Base-by-base conservation (phyloP, 64 coral and sea anemone genomes). In the Acropora tenuis region DNA sequence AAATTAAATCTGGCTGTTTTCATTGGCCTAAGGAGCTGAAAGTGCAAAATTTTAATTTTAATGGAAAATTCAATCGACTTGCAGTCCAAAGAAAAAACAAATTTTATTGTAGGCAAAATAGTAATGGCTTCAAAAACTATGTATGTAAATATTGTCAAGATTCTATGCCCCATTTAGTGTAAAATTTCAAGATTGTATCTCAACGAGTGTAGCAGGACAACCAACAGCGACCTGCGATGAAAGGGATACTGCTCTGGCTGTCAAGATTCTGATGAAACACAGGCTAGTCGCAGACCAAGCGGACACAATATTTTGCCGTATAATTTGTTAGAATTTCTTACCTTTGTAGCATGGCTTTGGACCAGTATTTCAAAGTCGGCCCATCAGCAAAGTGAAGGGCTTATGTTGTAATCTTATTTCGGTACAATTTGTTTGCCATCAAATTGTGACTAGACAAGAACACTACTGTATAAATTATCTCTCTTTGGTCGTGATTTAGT, bases 31-130 rank as follows among this genome's bases (percentile, higher is more conserved):
- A 63, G 59, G 9, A 63, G 45, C 69, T 65, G 47, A 71, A 69
- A 48, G n/a, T 11, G 43, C 83, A 4, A 74, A 74, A 46, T 86
- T 86, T 65, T 7, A 55, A 58, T 58, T 61, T 61, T 20, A 82
- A 59, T 55, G 47, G 40, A 2, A 82, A 82, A 41, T 58, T 82
- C 13, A 58, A 58, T 41, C 79, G 18, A 55, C 79, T 58, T 82
- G 79, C 48, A 18, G 49, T 58, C 49, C 48, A 82, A 40, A 53
- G 8, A 10, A 82, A 52, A 82, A 74, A 40, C 3, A 41, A 40
- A 74, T 43, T 43, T 40, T 63, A 15, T 63, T 63, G 59, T 63
- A 63, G 59, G 13, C 8, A 10, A 63, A 63, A 63, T 63, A 10
- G 0, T 63, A 13, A 63, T 63, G 59, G 2, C 59, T 63, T 63